Percentiles rank a stretch among this genome's conserved stretches.
These are phyloP conservation scores for Apamea monoglypha DNA, from an alignment of 2,888 invertebrate genomes.

Conservation along the genomic window DNA sequence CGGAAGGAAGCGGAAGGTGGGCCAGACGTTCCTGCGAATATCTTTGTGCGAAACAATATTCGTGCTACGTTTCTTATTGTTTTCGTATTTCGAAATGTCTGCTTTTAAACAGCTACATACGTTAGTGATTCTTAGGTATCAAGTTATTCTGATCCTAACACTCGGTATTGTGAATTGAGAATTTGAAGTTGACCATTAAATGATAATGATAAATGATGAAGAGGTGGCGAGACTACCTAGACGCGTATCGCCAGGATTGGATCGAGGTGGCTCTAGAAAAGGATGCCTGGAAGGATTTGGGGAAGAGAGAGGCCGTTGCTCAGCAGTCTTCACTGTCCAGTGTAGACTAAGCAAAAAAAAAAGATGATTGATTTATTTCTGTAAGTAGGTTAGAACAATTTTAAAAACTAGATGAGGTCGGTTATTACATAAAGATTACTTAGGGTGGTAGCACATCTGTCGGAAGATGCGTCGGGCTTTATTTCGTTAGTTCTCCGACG, in stretches of 20 bases:
- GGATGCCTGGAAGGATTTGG: too few species aligned
- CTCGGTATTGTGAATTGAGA: neutral
- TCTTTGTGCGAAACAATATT: conserved; percentile 66
- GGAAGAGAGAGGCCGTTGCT: too few species aligned
- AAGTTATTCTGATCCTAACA: conserved; percentile 8
- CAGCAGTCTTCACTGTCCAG: too few species aligned
- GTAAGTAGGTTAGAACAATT: too few species aligned
- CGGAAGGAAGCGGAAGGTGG: conserved; percentile 72
- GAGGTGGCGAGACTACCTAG: too few species aligned
- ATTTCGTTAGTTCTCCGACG: neutral
- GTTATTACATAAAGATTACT: neutral
- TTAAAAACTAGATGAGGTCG: too few species aligned
- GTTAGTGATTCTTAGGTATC: conserved; percentile 22
- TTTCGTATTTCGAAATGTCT: conserved; percentile 56
- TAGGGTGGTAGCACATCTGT: neutral
- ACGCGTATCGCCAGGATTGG: too few species aligned
- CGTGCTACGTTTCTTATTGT: conserved; percentile 58
- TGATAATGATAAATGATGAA: too few species aligned
- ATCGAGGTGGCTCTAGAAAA: too few species aligned
- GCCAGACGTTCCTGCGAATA: conserved; percentile 72
- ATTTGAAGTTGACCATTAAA: neutral
- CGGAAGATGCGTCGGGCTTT: neutral
- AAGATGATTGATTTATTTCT: too few species aligned
- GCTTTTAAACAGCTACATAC: conserved; percentile 33
- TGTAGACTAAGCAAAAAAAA: too few species aligned